These are phyloP conservation scores for Cricetomys ansorgei DNA, from an alignment of 2,113 vertebrate genomes.

Conservation along the genomic window DNA sequence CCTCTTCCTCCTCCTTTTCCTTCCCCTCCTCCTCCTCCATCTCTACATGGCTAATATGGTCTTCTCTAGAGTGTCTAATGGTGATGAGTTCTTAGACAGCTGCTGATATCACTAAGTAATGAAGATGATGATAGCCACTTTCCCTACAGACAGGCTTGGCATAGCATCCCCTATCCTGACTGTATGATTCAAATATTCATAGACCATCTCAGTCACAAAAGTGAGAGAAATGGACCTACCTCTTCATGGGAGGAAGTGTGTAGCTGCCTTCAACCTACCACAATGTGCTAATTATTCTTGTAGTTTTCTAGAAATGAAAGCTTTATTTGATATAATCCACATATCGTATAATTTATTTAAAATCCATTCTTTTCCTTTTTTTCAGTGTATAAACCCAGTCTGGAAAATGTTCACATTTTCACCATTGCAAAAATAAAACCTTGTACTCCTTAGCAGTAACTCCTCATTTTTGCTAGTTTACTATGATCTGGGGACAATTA, in stretches of 20 bases:
- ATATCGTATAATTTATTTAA: neutral
- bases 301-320: neutral
- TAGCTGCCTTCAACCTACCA: neutral
- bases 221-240: neutral
- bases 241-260: neutral
- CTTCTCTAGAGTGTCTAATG: neutral
- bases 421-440: neutral
- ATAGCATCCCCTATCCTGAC: neutral
- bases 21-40: too few relatives aligned
- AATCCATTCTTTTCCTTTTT: neutral
- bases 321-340: neutral
- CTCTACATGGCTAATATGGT: neutral
- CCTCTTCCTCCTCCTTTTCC: too few relatives aligned
- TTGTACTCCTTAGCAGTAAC: neutral
- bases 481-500: neutral
- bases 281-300: neutral
- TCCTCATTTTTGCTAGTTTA: neutral
- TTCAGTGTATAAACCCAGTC: neutral
- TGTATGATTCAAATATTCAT: neutral
- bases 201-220: neutral
- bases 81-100: neutral
- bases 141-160: neutral
- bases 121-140: neutral
- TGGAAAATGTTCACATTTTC: neutral
- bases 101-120: neutral